Percentiles rank a stretch among this genome's conserved stretches.
Conservation (phyloP, 2,797 vertebrate species). For the Oryzias dopingdopingensis region DNA sequence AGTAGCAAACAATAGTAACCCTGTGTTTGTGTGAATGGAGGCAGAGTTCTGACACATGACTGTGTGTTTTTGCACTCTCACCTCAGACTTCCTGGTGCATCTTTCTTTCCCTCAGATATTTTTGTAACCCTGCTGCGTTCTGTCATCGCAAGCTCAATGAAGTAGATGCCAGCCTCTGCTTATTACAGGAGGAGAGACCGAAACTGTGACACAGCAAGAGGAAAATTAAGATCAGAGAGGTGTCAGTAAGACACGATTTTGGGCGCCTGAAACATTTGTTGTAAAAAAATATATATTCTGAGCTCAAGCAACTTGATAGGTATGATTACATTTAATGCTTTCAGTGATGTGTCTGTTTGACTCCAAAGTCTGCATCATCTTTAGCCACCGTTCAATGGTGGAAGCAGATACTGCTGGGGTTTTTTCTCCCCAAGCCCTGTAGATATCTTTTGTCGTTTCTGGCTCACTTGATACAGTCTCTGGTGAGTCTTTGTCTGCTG, state of each 20-base stretch:
- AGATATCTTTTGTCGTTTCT: constrained; percentile 1
- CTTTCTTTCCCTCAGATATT: constrained; percentile 43
- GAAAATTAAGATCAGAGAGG: constrained; percentile 8
- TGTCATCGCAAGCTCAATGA: constrained; percentile 6
- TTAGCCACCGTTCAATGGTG: constrained; percentile 8
- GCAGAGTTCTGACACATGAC: constrained; percentile 41
- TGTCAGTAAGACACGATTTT: constrained; percentile 7
- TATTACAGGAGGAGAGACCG: constrained; percentile 13
- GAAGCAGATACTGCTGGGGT: constrained; percentile 17
- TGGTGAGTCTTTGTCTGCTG: constrained; percentile 28
- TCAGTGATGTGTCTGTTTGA: neutral
- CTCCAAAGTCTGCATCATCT: constrained; percentile 6
- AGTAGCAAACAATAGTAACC: constrained; percentile 41
- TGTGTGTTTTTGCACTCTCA: constrained; percentile 49
- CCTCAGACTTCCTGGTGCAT: constrained; percentile 34
- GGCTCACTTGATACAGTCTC: constrained; percentile 31
- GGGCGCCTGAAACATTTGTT: neutral
- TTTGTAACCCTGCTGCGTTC: constrained; percentile 7
- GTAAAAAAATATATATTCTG: neutral
- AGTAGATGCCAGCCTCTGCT: constrained; percentile 1
- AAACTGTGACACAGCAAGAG: neutral
- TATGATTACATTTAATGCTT: constrained; percentile 3
- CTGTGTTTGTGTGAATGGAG: constrained; percentile 49
- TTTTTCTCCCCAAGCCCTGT: constrained; percentile 13
- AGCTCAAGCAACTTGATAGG: neutral